Evolutionary conservation across 2,888 invertebrate species (phyloP).

Genomic region (Mythimna vitellina): DNA sequence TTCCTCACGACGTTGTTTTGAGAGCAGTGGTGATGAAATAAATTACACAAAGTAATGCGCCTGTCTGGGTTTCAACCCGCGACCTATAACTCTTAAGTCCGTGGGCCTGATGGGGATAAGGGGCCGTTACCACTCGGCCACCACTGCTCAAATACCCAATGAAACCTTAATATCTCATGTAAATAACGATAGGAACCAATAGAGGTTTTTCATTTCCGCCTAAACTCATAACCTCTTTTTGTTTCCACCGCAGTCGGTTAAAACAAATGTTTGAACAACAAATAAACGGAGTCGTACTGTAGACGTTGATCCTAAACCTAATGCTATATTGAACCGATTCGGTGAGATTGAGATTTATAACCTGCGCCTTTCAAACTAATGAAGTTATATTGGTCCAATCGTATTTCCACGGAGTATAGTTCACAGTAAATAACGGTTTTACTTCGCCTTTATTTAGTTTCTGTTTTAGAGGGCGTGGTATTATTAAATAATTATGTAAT

Average conservation of each 20-base stretch:
- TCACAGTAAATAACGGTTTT: constrained; percentile 75
- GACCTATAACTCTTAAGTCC: too few species aligned
- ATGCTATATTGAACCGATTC: constrained; percentile 75
- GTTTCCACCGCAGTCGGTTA: constrained; percentile 11
- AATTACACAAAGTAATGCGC: too few species aligned
- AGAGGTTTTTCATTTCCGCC: not conserved
- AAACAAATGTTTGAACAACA: constrained; percentile 49
- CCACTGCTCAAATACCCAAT: too few species aligned
- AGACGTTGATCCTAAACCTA: constrained; percentile 67
- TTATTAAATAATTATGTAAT: constrained; percentile 41
- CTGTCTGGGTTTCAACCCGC: too few species aligned
- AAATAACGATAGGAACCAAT: not conserved
- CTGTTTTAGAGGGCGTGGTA: constrained; percentile 49
- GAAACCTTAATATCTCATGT: too few species aligned
- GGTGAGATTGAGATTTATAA: constrained; percentile 76
- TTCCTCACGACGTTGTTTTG: too few species aligned
- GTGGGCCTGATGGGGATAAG: too few species aligned
- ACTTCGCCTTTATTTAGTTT: constrained; percentile 66
- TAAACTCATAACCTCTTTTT: constrained; percentile 13
- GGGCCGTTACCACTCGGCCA: too few species aligned
- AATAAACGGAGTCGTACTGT: constrained; percentile 55
- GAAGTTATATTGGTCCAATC: constrained; percentile 78
- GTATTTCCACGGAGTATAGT: constrained; percentile 72
- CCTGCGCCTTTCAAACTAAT: constrained; percentile 74
- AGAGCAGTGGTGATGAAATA: too few species aligned